Evolutionary conservation across 1,140 invertebrate genomes (phyloP), one percentile per base, ranked within the genome.

Genomic region (Conopomorpha cramerella): DNA sequence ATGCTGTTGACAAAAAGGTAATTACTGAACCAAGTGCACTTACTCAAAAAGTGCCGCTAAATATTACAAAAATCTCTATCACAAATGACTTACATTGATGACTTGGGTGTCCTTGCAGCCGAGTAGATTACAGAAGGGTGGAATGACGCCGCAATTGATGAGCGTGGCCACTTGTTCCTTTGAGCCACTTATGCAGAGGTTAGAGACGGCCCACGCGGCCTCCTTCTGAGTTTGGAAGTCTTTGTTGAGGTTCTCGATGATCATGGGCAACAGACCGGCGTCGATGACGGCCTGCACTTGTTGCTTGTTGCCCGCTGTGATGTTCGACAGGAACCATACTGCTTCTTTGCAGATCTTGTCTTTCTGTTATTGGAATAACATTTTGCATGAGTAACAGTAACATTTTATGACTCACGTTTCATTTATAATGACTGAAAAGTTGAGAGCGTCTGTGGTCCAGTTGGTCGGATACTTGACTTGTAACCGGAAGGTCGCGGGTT

Each of bases 201-300:
- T 99, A 54, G 93, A 97, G 11, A 99, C 93, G 3, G 96, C 96
- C 97, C 97, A 99, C 0, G 96, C 95, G 10, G 96, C 96, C 80
- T 99, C 96, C 74, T 99, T 99, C 70, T 99, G 96, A 2, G 95
- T 98, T 81, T 98, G 95, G 79, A 99, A 99, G 78, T 99, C 96
- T 84, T 95, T 90, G 46, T 81, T 84, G 37, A 99, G 81, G 80
- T 98, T 96, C 46, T 90, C 84, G 48, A 99, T 96, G 34, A 99
- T 95, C 57, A 95, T 86, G 14, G 96, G 95, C 56, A 99, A 84
- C 11, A 99, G 83, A 1, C 87, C 88, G 16, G 95, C 93, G 72
- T 99, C 93, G 38, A 99, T 95, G 10, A 99, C 96, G 26, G 92
- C 91, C 73, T 99, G 95, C 10, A 99, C 95, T 81, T 99, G 97